These are phyloP conservation scores for Pelusios castaneus DNA, from an alignment of 2,113 vertebrate genomes.

Conservation along the genomic window DNA sequence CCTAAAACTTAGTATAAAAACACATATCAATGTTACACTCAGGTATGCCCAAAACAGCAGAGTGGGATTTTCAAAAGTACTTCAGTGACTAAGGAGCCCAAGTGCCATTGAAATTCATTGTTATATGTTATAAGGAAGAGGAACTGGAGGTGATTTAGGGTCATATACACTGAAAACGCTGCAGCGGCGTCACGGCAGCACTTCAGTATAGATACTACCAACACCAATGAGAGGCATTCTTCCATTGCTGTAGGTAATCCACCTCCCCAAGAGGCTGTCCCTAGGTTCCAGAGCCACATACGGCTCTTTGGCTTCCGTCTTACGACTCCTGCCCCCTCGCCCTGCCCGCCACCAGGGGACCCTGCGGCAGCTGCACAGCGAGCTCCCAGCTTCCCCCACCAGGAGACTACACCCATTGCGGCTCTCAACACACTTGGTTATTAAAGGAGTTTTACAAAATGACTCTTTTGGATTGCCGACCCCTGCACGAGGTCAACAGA, in stretches of 20 bases:
- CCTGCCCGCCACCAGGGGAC: too few species aligned
- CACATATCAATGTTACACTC: background rate
- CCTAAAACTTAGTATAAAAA: background rate
- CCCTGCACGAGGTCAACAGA: too few species aligned
- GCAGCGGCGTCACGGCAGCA: background rate
- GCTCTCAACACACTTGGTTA: too few species aligned
- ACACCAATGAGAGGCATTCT: background rate
- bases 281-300: too few species aligned
- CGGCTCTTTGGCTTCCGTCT: too few species aligned
- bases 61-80: background rate
- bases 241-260: background rate
- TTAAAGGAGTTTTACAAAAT: too few species aligned
- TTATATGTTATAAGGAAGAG: background rate
- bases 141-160: fast-evolving
- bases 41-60: background rate
- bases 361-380: too few species aligned
- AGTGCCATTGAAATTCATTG: background rate
- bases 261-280: background rate
- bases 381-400: too few species aligned
- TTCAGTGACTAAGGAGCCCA: background rate
- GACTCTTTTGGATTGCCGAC: too few species aligned
- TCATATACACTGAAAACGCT: background rate
- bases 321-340: too few species aligned
- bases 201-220: background rate
- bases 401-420: too few species aligned